Evolutionary conservation across 2,797 vertebrate genomes (phyloP), one percentile per base, ranked within the genome.

Genomic region (Crenichthys baileyi): DNA sequence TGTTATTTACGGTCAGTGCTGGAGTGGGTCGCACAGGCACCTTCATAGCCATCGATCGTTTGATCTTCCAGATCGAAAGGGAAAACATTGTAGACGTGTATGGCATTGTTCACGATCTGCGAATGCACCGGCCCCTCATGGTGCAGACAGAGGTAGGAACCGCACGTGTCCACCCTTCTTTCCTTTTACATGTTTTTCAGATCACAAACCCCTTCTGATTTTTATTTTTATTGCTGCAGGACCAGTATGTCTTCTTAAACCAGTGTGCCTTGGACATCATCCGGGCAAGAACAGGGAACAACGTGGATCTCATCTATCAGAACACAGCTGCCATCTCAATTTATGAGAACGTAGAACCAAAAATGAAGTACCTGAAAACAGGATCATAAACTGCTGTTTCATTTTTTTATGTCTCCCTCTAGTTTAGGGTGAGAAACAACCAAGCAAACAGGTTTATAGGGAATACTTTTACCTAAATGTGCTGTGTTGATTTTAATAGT

Each of bases 1-100:
- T 70, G 68, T 60, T 16, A 31, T 13, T 58, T 74, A 12, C 83
- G 2, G 67, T 79, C 93, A 99, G 98, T 26, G 98, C 98, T 60
- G 98, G 98, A 0, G 98, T 99, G 0, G 98, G 98, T 13, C 96
- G 98, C 77, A 99, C 98, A 0, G 98, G 98, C 22, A 99, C 98
- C 0, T 97, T 99, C 81, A 97, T 99, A 44, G 96, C 97, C 88
- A 96, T 99, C 0, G 98, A 99, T 83, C 96, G 92, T 5, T 94
- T 99, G 67, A 96, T 98, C 88, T 97, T 97, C 90, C 98, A 99
- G 94, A 97, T 99, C 15, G 98, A 99, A 87, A 96, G 96, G 58
- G 97, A 99, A 87, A 96, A 94, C 36, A 81, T 80, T 0, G 97
- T 98, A 81, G 98, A 99, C 0, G 94, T 99, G 48, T 99, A 94